Percentiles rank a stretch among this genome's conserved stretches.
These are phyloP conservation scores for Daubentonia madagascariensis DNA, from an alignment of 2,113 vertebrate species.

Conservation along the genomic window DNA sequence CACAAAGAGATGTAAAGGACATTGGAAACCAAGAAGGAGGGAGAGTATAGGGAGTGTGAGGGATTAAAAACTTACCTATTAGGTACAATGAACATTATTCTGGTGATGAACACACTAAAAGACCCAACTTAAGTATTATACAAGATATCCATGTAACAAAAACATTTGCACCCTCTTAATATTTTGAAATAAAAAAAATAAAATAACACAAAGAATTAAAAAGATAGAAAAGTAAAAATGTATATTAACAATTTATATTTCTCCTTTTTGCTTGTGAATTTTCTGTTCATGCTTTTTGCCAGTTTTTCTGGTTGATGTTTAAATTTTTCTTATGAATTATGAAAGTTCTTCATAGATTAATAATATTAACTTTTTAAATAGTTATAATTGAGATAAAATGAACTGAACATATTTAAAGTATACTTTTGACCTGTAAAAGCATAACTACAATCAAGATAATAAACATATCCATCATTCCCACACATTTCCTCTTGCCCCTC, in stretches of 20 bases:
- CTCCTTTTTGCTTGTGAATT: background rate
- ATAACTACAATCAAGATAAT: background rate
- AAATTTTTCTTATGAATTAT: background rate
- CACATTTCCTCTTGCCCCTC: background rate
- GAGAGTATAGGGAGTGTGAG: too few relatives aligned
- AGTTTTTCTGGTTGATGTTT: background rate
- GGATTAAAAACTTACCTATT: too few relatives aligned
- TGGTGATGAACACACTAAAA: too few relatives aligned
- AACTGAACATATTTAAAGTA: background rate
- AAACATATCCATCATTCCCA: background rate
- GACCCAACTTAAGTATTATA: too few relatives aligned
- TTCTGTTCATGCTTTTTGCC: background rate
- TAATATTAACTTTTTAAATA: background rate
- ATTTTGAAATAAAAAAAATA: too few relatives aligned
- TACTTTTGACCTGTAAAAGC: background rate
- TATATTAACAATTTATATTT: background rate
- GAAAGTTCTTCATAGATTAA: background rate
- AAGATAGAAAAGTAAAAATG: background rate
- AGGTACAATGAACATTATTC: too few relatives aligned
- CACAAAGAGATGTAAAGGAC: too few relatives aligned
- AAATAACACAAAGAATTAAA: too few relatives aligned
- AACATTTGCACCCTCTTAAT: too few relatives aligned
- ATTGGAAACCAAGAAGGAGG: too few relatives aligned
- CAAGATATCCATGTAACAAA: too few relatives aligned
- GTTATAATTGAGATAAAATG: background rate